These are phyloP conservation scores for Acanthosepion pharaonis DNA, from an alignment of 2,888 invertebrate genomes.

Conservation along the genomic window DNA sequence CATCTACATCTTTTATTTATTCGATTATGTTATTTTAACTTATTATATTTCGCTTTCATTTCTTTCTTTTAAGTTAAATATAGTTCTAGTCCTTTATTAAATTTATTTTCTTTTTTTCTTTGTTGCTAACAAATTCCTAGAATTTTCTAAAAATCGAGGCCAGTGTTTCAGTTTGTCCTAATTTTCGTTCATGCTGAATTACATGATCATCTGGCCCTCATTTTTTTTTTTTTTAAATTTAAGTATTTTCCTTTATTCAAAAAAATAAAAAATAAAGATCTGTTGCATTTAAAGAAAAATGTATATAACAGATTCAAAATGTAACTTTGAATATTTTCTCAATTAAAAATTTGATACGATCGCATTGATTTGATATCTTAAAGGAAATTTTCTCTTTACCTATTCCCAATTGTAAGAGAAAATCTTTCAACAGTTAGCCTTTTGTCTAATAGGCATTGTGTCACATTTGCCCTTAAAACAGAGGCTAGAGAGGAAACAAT, in stretches of 20 bases:
- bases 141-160: slow-evolving; percentile 2
- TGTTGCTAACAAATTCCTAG: not conserved
- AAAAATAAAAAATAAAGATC: no score
- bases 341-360: not conserved
- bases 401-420: no score
- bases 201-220: no score
- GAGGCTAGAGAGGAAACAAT: no score
- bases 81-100: no score
- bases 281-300: not conserved
- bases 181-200: not conserved
- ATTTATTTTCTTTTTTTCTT: not conserved
- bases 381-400: no score
- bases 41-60: not conserved
- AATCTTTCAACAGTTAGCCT: no score
- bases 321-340: no score
- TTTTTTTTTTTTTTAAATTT: not conserved
- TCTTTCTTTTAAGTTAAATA: no score
- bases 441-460: no score
- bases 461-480: no score
- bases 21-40: not conserved
- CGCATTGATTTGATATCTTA: not conserved
- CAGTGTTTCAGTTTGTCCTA: slow-evolving; percentile 6
- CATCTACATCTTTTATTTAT: not conserved
- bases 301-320: not conserved
- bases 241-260: not conserved